These are phyloP conservation scores for Paradoxurus hermaphroditus DNA, from an alignment of 2,113 vertebrate genomes.

Conservation along the genomic window DNA sequence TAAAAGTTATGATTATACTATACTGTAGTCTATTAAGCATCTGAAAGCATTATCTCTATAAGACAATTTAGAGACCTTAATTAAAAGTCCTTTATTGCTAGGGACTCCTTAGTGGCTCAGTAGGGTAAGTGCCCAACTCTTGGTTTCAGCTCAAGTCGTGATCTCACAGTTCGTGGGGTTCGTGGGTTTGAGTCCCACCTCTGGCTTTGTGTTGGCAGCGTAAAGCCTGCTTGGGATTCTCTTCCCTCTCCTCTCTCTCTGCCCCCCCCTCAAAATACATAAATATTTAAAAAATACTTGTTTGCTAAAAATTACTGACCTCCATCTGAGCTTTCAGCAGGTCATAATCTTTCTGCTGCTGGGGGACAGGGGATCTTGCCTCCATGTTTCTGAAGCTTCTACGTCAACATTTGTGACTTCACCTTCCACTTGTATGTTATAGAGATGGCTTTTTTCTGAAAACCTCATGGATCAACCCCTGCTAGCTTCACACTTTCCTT, in stretches of 20 bases:
- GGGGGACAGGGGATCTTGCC: not conserved
- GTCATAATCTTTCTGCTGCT: not conserved
- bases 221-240: not conserved
- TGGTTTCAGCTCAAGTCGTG: not conserved
- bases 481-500: not conserved
- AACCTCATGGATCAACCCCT: not conserved
- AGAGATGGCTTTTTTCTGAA: not conserved
- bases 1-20: not conserved
- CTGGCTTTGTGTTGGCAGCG: fast-evolving
- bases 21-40: not conserved
- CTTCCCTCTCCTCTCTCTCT: not conserved
- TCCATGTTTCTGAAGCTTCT: not conserved
- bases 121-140: not conserved
- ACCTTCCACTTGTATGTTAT: not conserved
- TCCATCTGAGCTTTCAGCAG: not conserved
- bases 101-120: not conserved
- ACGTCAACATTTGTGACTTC: not conserved
- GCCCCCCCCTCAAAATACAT: not conserved
- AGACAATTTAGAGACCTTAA: not conserved
- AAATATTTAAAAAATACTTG: not conserved
- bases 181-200: not conserved
- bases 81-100: not conserved
- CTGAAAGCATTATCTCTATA: not conserved
- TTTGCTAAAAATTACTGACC: not conserved
- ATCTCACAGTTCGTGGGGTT: not conserved